Evolutionary conservation across 2,888 invertebrate species (phyloP), one percentile per base, ranked within the genome.

Genomic region (Meteorus cinctellus): DNA sequence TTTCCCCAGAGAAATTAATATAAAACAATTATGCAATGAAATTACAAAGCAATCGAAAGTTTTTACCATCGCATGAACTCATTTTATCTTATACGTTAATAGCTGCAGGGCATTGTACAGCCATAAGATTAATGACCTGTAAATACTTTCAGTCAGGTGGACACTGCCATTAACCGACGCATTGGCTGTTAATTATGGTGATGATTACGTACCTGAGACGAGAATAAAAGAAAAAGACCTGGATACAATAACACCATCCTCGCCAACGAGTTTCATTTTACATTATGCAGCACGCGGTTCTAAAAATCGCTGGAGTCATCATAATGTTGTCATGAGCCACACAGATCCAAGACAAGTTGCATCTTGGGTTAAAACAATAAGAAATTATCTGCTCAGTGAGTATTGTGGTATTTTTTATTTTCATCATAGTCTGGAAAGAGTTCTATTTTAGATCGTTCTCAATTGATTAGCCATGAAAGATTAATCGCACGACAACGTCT

Each of bases 331-430:
- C 1, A 90, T 94, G 84, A 91, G 91, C 83, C 93, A 93, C 86
- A 90, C 91, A 0, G 94, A 94, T 86, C 88, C 91, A 0, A 87
- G 92, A 77, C 92, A 93, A 83, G 91, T 94, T n/a, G 90, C 91
- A 0, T 91, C 92, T 36, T 94, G 94, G 94, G 91, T 92, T 45
- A 91, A 92, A 84, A 92, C 92, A 19, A 88, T 94, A 59, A 90
- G 91, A 74, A 91, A 91, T 84, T 91, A 91, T 83, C 86, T 92
- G 74, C 87, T 90, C 81, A 90, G 92, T 92, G 82, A 89, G 90
- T 88, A 27, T 19, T 4, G 27, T 16, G n/a, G 4, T 51, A n/a
- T 29, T 51, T 48, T 31, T 68, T 68, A 10, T 16, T 19, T 68
- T 48, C 27, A 29, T 41, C 24, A 45, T 14, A 16, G 16, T n/a